Evolutionary conservation across 2,888 invertebrate species (phyloP).

Genomic region (Sinodicranocentrus sp.): DNA sequence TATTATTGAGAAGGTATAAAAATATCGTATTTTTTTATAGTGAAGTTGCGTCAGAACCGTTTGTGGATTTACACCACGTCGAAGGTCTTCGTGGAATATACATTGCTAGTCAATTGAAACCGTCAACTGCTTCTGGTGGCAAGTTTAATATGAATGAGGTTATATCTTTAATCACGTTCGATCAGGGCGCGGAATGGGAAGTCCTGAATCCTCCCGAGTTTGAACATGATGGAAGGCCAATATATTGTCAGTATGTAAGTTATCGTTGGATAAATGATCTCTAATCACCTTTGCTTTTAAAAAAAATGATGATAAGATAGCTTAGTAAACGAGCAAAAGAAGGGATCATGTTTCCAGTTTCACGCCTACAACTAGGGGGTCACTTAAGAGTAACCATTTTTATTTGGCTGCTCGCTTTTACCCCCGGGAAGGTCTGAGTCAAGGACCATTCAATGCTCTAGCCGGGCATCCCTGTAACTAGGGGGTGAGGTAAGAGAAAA

Average conservation of each 20-base stretch:
- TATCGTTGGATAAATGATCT: no score
- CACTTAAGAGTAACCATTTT: constrained; percentile 29
- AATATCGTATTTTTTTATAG: no score
- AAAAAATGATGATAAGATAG: constrained; percentile 63
- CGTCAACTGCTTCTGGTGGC: constrained; percentile 76
- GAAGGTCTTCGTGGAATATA: constrained; percentile 93
- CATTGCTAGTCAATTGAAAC: constrained; percentile 88
- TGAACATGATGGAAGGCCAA: constrained; percentile 84
- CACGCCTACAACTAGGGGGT: constrained; percentile 76
- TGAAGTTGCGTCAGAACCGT: constrained; percentile 88
- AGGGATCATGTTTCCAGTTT: constrained; percentile 74
- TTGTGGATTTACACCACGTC: constrained; percentile 92
- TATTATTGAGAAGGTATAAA: no score
- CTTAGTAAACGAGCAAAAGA: constrained; percentile 31
- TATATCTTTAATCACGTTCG: constrained; percentile 89
- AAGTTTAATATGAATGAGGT: constrained; percentile 85
- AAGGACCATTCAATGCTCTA: constrained; percentile 74
- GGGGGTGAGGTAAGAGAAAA: constrained; percentile 76
- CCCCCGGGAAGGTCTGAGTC: constrained; percentile 77
- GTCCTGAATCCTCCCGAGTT: constrained; percentile 85
- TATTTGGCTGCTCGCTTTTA: constrained; percentile 41
- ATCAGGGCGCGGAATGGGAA: constrained; percentile 92
- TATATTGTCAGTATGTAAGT: constrained; percentile 82
- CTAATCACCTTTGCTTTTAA: neutral
- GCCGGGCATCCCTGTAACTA: constrained; percentile 73